These are phyloP conservation scores for Chrysolina oricalcia DNA, from an alignment of 2,888 invertebrate genomes.

Conservation along the genomic window DNA sequence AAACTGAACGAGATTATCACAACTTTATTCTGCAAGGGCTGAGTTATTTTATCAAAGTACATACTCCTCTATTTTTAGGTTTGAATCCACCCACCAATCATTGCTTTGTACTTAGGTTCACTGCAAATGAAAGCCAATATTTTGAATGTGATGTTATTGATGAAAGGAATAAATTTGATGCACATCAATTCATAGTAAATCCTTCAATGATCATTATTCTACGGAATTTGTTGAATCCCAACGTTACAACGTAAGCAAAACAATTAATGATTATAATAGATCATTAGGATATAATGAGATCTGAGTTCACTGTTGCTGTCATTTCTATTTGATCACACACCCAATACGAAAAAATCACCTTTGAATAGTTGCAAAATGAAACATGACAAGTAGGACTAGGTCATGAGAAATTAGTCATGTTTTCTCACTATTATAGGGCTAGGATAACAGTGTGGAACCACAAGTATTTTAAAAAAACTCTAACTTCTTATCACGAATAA, in stretches of 20 bases:
- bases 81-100: background rate
- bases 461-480: background rate
- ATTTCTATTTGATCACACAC: background rate
- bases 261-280: background rate
- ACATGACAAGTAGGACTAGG: conserved; percentile 8
- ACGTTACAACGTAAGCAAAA: background rate
- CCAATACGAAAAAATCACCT: background rate
- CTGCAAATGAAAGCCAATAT: background rate
- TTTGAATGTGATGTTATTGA: too few relatives aligned
- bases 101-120: background rate
- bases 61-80: background rate
- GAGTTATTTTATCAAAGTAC: too few relatives aligned
- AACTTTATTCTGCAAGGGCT: too few relatives aligned
- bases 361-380: conserved; percentile 15
- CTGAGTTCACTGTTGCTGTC: background rate
- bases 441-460: background rate
- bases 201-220: background rate
- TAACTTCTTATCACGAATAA: background rate
- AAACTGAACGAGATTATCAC: too few relatives aligned
- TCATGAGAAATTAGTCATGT: conserved; percentile 10
- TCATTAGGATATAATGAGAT: background rate
- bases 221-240: background rate
- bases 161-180: too few relatives aligned
- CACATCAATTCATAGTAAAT: background rate
- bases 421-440: background rate